These are phyloP conservation scores for Anabas testudineus DNA, from an alignment of 2,797 vertebrate genomes.

Conservation along the genomic window DNA sequence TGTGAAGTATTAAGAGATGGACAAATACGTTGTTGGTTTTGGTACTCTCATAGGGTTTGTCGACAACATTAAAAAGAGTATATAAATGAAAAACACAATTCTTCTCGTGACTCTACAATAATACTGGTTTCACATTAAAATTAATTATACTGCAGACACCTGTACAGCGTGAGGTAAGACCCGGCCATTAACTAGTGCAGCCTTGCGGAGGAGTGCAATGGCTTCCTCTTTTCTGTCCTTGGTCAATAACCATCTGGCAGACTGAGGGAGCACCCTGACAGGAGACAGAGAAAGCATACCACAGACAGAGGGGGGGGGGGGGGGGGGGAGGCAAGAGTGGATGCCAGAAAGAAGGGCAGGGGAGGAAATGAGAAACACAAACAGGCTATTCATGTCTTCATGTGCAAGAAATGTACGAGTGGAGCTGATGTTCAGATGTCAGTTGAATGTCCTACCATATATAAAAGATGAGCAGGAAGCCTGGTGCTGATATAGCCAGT, in stretches of 20 bases:
- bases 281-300: not conserved
- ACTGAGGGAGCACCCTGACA: conserved; percentile 73
- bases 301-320: conserved; percentile 5
- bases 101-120: no score
- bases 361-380: conserved; percentile 25
- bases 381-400: conserved; percentile 12
- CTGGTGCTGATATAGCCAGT: conserved; percentile 80
- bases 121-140: no score
- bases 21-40: no score
- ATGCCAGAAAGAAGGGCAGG: conserved; percentile 1
- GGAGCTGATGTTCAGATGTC: conserved; percentile 23
- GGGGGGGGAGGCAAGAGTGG: conserved; percentile 1
- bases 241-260: conserved; percentile 83
- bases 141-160: conserved; percentile 35
- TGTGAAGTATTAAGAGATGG: no score
- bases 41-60: no score
- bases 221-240: conserved; percentile 86
- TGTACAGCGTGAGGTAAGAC: conserved; percentile 76
- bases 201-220: conserved; percentile 85
- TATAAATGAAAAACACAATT: no score
- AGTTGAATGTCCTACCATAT: conserved; percentile 76
- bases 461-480: conserved; percentile 85
- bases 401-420: conserved; percentile 6
- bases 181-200: conserved; percentile 83
- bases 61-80: no score